Conservation (phyloP, 2,797 vertebrate genomes). For the Liparis tanakae region DNA sequence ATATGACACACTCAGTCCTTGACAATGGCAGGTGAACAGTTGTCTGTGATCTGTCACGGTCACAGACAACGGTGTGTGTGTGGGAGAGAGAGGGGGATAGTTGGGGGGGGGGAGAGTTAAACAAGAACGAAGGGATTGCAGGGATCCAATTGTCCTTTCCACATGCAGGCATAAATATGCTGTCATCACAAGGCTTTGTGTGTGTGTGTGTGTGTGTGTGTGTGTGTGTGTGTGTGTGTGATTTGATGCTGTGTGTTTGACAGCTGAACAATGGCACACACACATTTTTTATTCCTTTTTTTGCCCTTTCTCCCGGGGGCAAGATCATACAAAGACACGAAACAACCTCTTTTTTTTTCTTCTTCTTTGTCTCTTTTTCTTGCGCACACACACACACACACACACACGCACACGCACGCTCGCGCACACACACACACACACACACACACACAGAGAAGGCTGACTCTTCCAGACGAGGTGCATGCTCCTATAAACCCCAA, state of each 20-base stretch:
- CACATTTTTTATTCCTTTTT: conserved; percentile 64
- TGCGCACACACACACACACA: conserved; percentile 22
- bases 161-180: conserved; percentile 51
- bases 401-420: conserved; percentile 30
- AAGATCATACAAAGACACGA: conserved; percentile 81
- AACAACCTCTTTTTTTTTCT: conserved; percentile 73
- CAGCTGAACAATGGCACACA: conserved; percentile 57
- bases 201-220: conserved; percentile 35
- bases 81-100: conserved; percentile 4
- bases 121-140: conserved; percentile 40
- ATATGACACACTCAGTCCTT: conserved; percentile 38
- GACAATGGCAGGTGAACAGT: conserved; percentile 58
- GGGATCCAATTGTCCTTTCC: conserved; percentile 53
- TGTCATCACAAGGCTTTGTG: conserved; percentile 46
- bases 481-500: conserved; percentile 71
- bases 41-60: conserved; percentile 56
- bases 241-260: conserved; percentile 42
- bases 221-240: neutral
- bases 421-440: conserved; percentile 25
- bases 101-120: neutral
- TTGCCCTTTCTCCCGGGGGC: conserved; percentile 75
- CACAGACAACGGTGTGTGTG: too few species aligned
- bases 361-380: conserved; percentile 62
- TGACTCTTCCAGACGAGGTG: conserved; percentile 30
- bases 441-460: conserved; percentile 32